Percentiles rank a stretch among this genome's conserved stretches.
Evolutionary conservation across 1,140 invertebrate genomes (phyloP).

Genomic region (Diorhabda carinulata): DNA sequence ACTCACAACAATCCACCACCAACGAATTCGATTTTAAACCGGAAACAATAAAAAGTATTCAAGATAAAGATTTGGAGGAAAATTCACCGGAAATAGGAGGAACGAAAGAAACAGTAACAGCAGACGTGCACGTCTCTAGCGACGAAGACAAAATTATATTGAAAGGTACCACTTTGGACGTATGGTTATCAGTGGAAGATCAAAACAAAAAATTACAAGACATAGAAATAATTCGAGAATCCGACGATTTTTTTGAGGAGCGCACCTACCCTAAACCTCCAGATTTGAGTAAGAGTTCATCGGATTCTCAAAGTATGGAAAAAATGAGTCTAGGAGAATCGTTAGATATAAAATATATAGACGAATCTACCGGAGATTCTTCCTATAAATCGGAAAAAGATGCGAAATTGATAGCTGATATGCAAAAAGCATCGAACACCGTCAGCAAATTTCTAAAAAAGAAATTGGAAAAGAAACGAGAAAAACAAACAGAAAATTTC

Average conservation of each 20-base stretch:
- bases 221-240: constrained; percentile 45
- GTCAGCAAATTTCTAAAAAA: constrained; percentile 41
- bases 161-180: constrained; percentile 49
- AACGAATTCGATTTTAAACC: constrained; percentile 55
- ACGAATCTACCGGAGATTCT: constrained; percentile 44
- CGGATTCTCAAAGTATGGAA: constrained; percentile 44
- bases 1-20: constrained; percentile 28
- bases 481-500: constrained; percentile 47
- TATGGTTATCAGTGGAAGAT: constrained; percentile 47
- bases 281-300: constrained; percentile 41
- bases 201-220: constrained; percentile 45
- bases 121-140: constrained; percentile 37
- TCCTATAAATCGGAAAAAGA: constrained; percentile 45
- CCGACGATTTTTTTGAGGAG: constrained; percentile 47
- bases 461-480: constrained; percentile 46
- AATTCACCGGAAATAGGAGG: constrained; percentile 32
- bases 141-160: constrained; percentile 39
- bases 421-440: constrained; percentile 41
- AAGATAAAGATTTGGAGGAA: constrained; percentile 36
- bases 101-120: constrained; percentile 52
- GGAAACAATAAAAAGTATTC: constrained; percentile 53
- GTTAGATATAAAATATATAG: constrained; percentile 46
- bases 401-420: constrained; percentile 40
- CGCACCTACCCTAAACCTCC: constrained; percentile 39
- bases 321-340: constrained; percentile 45